Base-by-base conservation (phyloP, 2,888 invertebrate genomes). In the Timema podura region DNA sequence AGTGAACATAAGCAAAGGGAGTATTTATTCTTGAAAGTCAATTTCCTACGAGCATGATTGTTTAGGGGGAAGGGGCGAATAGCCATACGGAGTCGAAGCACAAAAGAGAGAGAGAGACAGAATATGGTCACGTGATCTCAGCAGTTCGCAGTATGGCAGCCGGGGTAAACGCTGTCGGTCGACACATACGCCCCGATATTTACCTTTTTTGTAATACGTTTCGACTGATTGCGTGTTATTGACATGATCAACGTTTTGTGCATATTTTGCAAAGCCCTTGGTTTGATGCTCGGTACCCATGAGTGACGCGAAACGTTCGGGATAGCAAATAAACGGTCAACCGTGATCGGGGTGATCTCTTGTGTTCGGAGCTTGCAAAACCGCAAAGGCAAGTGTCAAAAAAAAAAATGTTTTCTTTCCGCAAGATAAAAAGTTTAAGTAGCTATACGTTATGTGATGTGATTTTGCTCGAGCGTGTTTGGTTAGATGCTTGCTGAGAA, bases 121-220 rank as follows among this genome's bases (percentile, higher is more conserved):
- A 30, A 30, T 30, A 30, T 30, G 77, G 78, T 81, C 81, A 81
- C 81, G 81, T 81, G 81, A 82, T 76, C 67, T 48, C 79, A 78
- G 79, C 79, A 78, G 81, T 78, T 71, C 81, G 81, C 82, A 81
- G 79, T 79, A 79, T 78, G 79, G 78, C 78, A 77, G 78, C 76
- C 72, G 70, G 71, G 64, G 51, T 49, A 64, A 44, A 54, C 66
- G 69, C 47, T 59, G 59, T 48, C 47, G 67, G 47, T 61, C 64
- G 30, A 44, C 30, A 30, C 30, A 30, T 30, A 30, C 30, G 30
- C 30, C 67, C 11, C 49, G 16, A 10, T 65, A 46, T n/a, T 30
- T 48, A 46, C 30, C 67, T 44, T 6, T 45, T 48, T 64, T 10
- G 15, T 30, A 11, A 10, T 46, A 51, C 2, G 51, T 51, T 13